These are phyloP conservation scores for Mormyrus proboscirostris DNA, from an alignment of 2,797 vertebrate genomes.

Conservation along the genomic window DNA sequence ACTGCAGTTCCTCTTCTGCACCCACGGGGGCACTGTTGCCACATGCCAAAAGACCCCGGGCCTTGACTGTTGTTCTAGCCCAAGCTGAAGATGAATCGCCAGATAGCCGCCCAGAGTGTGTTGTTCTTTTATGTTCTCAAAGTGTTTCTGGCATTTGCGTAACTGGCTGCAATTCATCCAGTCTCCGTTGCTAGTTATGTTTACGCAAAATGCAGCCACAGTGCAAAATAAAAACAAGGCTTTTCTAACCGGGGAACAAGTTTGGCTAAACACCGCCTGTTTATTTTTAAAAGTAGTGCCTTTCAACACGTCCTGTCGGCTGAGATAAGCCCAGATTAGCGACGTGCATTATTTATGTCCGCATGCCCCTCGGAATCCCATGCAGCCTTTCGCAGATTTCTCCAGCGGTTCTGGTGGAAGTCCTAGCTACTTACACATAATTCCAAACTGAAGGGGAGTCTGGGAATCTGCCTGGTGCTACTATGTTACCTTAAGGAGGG, in stretches of 20 bases:
- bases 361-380: not conserved
- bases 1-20: not conserved
- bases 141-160: conserved; percentile 14
- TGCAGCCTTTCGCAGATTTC: not conserved
- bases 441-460: not conserved
- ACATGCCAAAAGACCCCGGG: conserved; percentile 7
- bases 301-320: not conserved
- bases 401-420: not conserved
- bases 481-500: not conserved
- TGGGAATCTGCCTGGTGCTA: not conserved
- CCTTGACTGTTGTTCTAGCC: not conserved
- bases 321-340: not conserved
- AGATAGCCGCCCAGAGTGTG: not conserved
- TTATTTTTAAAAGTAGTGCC: conserved; percentile 10
- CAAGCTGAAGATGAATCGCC: conserved; percentile 12
- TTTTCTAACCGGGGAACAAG: not conserved
- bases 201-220: conserved; percentile 2
- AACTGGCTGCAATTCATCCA: not conserved
- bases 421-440: not conserved
- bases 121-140: conserved; percentile 16
- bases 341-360: not conserved
- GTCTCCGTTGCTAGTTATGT: not conserved
- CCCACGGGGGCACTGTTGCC: conserved; percentile 39
- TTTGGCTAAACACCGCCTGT: not conserved
- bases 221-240: not conserved